Percentiles rank a stretch among this genome's conserved stretches.
These are phyloP conservation scores for Panagrolaimus sp. DNA, from an alignment of 1,140 invertebrate genomes.

Conservation along the genomic window DNA sequence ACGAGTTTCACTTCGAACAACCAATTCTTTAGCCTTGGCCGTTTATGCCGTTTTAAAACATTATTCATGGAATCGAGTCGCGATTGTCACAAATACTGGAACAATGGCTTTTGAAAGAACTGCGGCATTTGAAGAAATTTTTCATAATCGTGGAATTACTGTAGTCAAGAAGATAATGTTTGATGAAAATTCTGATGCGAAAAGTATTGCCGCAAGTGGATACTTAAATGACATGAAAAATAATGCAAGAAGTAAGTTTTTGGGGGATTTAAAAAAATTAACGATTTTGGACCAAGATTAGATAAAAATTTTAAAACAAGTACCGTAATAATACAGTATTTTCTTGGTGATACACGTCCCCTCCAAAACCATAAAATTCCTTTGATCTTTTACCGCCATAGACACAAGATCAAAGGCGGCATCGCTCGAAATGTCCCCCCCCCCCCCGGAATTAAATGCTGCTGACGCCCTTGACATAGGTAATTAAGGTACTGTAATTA, in stretches of 20 bases:
- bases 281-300: too few relatives aligned
- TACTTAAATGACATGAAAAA: conserved; percentile 49
- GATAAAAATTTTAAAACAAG: too few relatives aligned
- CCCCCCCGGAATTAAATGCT: too few relatives aligned
- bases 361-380: too few relatives aligned
- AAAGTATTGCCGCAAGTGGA: conserved; percentile 44
- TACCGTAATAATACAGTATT: too few relatives aligned
- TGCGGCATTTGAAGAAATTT: conserved; percentile 54
- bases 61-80: conserved; percentile 48
- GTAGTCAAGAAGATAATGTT: conserved; percentile 47
- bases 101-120: conserved; percentile 49
- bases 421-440: too few relatives aligned
- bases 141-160: conserved; percentile 31
- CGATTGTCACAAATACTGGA: conserved; percentile 55
- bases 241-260: conserved; percentile 44
- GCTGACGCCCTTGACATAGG: too few relatives aligned
- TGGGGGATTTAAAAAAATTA: too few relatives aligned
- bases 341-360: too few relatives aligned
- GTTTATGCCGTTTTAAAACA: conserved; percentile 41
- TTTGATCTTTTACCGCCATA: too few relatives aligned
- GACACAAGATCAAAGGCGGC: too few relatives aligned
- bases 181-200: conserved; percentile 49
- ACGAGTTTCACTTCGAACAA: conserved; percentile 46
- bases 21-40: conserved; percentile 48
- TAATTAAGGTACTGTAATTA: too few relatives aligned